Evolutionary conservation across 2,797 vertebrate species (phyloP).

Genomic region (Atherinosoma microstoma): DNA sequence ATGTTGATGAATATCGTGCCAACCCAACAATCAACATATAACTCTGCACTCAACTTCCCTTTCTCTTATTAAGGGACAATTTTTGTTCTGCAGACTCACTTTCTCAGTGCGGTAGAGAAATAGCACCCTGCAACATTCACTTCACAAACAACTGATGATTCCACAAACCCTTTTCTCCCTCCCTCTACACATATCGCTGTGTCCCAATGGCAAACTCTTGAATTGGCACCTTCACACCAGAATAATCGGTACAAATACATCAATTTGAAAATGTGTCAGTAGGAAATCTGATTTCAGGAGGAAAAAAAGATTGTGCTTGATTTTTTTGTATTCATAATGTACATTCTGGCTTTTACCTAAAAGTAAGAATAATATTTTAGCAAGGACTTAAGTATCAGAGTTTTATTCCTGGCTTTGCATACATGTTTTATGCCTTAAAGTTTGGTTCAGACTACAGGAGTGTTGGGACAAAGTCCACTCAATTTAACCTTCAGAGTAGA

Average conservation of each 20-base stretch:
- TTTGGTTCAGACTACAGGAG: conserved; percentile 1
- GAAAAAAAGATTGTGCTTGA: not conserved
- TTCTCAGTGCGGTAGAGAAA: conserved; percentile 26
- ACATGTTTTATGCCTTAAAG: not conserved
- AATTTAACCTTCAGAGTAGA: not conserved
- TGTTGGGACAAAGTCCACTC: not conserved
- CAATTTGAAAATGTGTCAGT: not conserved
- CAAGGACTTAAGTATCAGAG: not conserved
- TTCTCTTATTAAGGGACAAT: conserved; percentile 24
- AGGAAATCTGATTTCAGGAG: not conserved
- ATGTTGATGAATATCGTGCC: conserved; percentile 60
- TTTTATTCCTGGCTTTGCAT: not conserved
- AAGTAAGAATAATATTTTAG: not conserved
- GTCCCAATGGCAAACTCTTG: conserved; percentile 67
- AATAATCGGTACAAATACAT: not conserved
- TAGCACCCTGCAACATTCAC: conserved; percentile 40
- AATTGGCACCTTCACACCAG: conserved; percentile 8
- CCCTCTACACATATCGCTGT: conserved; percentile 53
- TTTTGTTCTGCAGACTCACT: conserved; percentile 41
- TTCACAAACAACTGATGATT: conserved; percentile 47
- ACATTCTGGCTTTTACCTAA: not conserved
- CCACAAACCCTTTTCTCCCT: conserved; percentile 28
- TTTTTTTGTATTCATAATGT: not conserved
- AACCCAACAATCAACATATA: conserved; percentile 53
- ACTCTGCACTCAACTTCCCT: conserved; percentile 25